These are phyloP conservation scores for Autographa pulchrina DNA, from an alignment of 2,888 invertebrate genomes.

Conservation along the genomic window DNA sequence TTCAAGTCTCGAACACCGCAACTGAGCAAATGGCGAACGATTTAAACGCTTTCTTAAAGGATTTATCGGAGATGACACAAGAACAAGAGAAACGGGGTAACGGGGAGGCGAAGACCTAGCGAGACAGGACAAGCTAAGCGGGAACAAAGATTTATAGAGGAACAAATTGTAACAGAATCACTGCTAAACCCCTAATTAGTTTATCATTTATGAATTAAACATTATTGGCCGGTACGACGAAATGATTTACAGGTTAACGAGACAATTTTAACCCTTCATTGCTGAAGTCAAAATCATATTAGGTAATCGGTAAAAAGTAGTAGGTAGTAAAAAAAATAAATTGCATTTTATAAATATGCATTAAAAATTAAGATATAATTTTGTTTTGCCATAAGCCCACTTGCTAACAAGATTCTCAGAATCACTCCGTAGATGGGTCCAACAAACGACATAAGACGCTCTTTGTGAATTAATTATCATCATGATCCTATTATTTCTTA, in stretches of 20 bases:
- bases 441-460: conserved; percentile 1
- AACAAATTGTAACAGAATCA: conserved; percentile 67
- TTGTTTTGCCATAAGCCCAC: background rate
- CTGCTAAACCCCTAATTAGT: conserved; percentile 63
- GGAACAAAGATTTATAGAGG: conserved; percentile 67
- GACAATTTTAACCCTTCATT: background rate
- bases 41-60: conserved; percentile 63
- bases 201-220: conserved; percentile 62
- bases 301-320: too few species aligned
- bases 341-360: background rate
- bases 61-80: conserved; percentile 63
- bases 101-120: conserved; percentile 54
- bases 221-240: conserved; percentile 32
- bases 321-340: background rate
- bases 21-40: conserved; percentile 60
- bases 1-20: conserved; percentile 53
- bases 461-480: conserved; percentile 1
- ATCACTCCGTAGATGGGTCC: background rate
- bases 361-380: background rate
- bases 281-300: too few species aligned
- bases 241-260: conserved; percentile 9
- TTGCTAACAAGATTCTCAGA: background rate
- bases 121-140: conserved; percentile 56
- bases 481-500: background rate
- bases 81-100: conserved; percentile 60